These are phyloP conservation scores for Lottia gigantea DNA, from an alignment of 2,888 invertebrate species.

Conservation along the genomic window DNA sequence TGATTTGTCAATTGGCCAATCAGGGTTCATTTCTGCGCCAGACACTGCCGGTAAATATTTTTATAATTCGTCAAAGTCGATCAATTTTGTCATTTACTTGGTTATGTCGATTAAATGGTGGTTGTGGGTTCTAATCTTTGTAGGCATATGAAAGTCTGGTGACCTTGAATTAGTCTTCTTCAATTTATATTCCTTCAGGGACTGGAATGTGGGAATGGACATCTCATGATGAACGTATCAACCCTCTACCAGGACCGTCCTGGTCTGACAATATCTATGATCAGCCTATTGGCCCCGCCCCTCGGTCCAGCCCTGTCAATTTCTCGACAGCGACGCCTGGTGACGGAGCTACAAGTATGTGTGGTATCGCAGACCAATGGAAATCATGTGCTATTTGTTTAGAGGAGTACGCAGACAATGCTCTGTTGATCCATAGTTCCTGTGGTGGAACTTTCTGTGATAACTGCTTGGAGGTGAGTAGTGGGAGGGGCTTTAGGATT, in stretches of 20 bases:
- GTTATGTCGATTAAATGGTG: no score
- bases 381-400: conserved; percentile 74
- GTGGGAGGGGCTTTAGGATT: background rate
- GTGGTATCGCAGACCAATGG: conserved; percentile 50
- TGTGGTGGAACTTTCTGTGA: conserved; percentile 74
- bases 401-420: conserved; percentile 72
- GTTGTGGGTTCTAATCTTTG: no score
- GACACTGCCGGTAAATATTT: background rate
- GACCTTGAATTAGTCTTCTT: no score
- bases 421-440: conserved; percentile 72
- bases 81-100: no score
- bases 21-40: background rate
- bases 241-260: background rate
- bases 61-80: no score
- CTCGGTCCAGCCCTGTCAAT: background rate
- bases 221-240: background rate
- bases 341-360: background rate
- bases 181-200: conserved; percentile 27
- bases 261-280: background rate
- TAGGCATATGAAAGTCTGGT: no score
- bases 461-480: conserved; percentile 73
- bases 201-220: conserved; percentile 44
- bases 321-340: background rate
- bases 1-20: background rate
- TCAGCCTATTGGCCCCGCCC: background rate